These are phyloP conservation scores for Cirrhinus molitorella DNA, from an alignment of 2,797 vertebrate species.

Conservation along the genomic window DNA sequence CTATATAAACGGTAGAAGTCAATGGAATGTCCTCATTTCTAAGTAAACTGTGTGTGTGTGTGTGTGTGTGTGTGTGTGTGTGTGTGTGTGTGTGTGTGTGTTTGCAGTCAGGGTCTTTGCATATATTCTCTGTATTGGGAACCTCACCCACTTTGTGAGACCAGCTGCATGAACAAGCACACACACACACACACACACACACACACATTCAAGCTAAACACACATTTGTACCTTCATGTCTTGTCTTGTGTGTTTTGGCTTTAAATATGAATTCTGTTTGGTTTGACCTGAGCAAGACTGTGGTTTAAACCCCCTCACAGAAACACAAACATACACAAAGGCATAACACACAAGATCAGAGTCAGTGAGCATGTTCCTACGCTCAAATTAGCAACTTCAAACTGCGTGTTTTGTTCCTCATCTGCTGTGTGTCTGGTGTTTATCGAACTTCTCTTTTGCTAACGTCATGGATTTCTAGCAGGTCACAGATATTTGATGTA, in stretches of 20 bases:
- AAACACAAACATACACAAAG: conserved; percentile 15
- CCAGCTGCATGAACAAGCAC: conserved; percentile 25
- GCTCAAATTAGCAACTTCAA: background rate
- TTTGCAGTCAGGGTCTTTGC: background rate
- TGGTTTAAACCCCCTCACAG: background rate
- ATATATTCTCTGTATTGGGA: background rate
- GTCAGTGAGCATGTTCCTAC: background rate
- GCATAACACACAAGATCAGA: conserved; percentile 23
- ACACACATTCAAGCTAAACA: background rate
- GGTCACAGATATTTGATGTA: background rate
- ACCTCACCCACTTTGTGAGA: conserved; percentile 2
- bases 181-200: background rate
- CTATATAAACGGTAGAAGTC: background rate
- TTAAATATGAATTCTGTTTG: conserved; percentile 14
- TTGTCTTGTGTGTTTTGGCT: conserved; percentile 19
- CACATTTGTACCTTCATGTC: conserved; percentile 34
- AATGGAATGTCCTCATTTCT: background rate
- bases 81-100: background rate
- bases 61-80: background rate
- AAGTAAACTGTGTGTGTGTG: background rate
- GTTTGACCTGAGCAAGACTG: conserved; percentile 25
- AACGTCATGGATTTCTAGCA: background rate
- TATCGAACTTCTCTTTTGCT: background rate
- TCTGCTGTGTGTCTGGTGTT: background rate
- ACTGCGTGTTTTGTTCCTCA: conserved; percentile 15